Conservation (phyloP, 2,113 vertebrate species). For the Vicugna pacos region DNA sequence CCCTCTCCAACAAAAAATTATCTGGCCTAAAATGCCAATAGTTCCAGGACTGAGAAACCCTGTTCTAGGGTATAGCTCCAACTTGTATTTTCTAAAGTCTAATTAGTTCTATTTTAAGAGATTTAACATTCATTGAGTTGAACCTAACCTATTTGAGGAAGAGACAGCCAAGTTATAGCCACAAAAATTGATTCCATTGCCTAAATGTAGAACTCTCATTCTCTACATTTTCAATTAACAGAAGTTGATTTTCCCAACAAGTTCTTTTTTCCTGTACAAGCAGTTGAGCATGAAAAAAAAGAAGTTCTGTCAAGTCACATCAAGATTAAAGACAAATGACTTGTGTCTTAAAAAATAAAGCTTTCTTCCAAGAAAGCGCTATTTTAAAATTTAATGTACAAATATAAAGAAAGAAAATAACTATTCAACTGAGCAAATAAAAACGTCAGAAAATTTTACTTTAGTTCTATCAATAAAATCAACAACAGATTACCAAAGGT, state of each 20-base stretch:
- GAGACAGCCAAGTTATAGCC: slow-evolving; percentile 2
- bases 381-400: neutral
- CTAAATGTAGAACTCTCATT: neutral
- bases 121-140: slow-evolving; percentile 35
- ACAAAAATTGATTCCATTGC: neutral
- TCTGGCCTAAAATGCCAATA: neutral
- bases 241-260: neutral
- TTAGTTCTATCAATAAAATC: neutral
- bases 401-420: neutral
- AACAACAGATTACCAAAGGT: neutral
- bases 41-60: neutral
- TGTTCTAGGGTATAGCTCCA: neutral
- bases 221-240: neutral
- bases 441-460: slow-evolving; percentile 34
- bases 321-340: slow-evolving; percentile 26
- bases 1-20: neutral
- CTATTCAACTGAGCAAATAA: neutral
- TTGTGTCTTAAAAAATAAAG: neutral
- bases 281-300: neutral
- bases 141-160: neutral
- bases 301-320: neutral
- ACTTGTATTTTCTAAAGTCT: slow-evolving; percentile 2
- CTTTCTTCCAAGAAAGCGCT: neutral
- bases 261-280: slow-evolving; percentile 11
- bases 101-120: slow-evolving; percentile 2